Evolutionary conservation across 2,113 vertebrate genomes (phyloP).

Genomic region (Myotis yumanensis): DNA sequence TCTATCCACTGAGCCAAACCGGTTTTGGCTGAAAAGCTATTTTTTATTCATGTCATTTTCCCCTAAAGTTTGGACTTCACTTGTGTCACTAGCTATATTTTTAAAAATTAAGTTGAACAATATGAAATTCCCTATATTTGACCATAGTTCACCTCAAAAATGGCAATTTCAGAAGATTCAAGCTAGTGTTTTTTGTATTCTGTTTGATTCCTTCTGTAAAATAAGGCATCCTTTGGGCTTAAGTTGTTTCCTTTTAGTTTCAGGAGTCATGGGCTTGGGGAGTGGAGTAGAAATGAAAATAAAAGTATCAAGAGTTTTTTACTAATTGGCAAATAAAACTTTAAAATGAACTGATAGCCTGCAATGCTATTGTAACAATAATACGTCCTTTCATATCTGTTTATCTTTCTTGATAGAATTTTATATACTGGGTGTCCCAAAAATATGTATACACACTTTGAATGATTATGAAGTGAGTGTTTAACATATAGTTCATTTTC

Average conservation of each 20-base stretch:
- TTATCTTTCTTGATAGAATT: conserved; percentile 31
- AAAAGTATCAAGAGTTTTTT: conserved; percentile 23
- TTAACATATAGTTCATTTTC: no score
- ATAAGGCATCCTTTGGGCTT: not conserved
- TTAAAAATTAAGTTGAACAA: conserved; percentile 4
- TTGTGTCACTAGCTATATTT: conserved; percentile 12
- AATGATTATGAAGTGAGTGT: no score
- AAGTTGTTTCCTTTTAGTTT: conserved; percentile 20
- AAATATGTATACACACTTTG: no score
- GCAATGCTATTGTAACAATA: not conserved
- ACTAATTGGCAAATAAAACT: conserved; percentile 42
- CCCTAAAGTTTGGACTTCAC: not conserved
- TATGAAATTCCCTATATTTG: conserved; percentile 4
- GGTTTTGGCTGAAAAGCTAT: no score
- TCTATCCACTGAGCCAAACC: no score
- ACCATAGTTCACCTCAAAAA: conserved; percentile 30
- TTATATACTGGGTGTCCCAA: no score
- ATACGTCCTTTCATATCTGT: not conserved
- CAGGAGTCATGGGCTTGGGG: not conserved
- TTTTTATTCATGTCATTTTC: not conserved
- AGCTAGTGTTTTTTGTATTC: not conserved
- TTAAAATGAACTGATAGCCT: conserved; percentile 1
- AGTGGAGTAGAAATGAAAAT: not conserved
- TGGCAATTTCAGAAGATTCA: not conserved
- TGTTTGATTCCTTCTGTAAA: conserved; percentile 11